Conservation (phyloP, 2,888 invertebrate genomes). For the Melinaea menophilus region DNA sequence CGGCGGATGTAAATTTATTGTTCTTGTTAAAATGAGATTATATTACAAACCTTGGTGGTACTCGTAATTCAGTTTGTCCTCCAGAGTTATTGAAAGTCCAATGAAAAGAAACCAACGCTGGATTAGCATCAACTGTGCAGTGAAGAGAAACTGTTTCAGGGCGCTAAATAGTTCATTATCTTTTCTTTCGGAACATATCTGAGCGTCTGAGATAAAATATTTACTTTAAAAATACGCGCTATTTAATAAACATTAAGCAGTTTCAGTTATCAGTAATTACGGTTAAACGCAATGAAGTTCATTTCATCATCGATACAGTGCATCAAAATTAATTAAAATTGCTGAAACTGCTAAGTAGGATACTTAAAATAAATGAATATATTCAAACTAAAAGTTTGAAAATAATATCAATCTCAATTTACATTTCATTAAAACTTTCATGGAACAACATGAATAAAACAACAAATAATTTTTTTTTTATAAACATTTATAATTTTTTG, state of each 20-base stretch:
- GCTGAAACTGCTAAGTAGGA: not conserved
- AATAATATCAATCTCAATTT: conserved; percentile 21
- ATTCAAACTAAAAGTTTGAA: conserved; percentile 13
- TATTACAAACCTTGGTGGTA: conserved; percentile 76
- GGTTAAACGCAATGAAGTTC: no score
- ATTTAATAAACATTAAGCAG: no score
- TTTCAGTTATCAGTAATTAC: no score
- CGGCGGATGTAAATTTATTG: no score
- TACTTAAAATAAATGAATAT: conserved; percentile 7
- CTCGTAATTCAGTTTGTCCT: conserved; percentile 89
- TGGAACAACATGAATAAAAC: conserved; percentile 18
- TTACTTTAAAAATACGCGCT: not conserved
- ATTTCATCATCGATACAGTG: no score
- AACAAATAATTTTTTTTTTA: conserved; percentile 11
- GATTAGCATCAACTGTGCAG: conserved; percentile 93
- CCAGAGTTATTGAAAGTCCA: conserved; percentile 97
- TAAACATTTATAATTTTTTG: conserved; percentile 17
- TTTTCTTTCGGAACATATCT: conserved; percentile 86
- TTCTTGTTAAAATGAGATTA: no score
- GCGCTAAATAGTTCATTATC: conserved; percentile 89
- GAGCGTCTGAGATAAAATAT: conserved; percentile 78
- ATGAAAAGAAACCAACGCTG: conserved; percentile 89
- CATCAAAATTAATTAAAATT: not conserved
- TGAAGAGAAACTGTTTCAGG: conserved; percentile 89
- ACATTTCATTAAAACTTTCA: conserved; percentile 20